phyloP scores from a whole-genome alignment of 2,888 invertebrate species.

The Escarpia spicata region DNA sequence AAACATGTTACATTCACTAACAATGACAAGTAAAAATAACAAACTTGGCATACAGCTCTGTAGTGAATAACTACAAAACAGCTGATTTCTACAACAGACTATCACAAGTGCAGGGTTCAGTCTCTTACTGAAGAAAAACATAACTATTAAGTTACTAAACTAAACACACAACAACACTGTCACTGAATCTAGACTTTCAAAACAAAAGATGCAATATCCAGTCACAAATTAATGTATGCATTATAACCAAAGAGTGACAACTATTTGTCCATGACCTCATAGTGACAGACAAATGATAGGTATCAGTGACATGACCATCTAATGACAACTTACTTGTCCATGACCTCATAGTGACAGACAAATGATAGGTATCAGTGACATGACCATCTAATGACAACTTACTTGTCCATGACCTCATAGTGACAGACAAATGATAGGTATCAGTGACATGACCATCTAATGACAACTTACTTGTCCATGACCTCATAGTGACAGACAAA shows the following conservation, averaged over 20 bases:
- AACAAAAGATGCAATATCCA: not conserved
- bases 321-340: constrained; percentile 74
- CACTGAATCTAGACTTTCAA: not conserved
- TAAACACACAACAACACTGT: not conserved
- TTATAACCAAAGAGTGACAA: too few species aligned
- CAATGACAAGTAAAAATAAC: not conserved
- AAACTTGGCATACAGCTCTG: not conserved
- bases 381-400: not conserved
- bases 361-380: constrained; percentile 78
- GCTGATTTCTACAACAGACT: too few species aligned
- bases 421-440: constrained; percentile 89
- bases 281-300: constrained; percentile 92
- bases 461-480: constrained; percentile 76
- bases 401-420: constrained; percentile 92
- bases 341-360: constrained; percentile 93
- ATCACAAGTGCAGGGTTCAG: too few species aligned
- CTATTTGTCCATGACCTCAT: constrained; percentile 89
- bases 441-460: constrained; percentile 59
- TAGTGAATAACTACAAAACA: too few species aligned
- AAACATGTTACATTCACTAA: constrained; percentile 29
- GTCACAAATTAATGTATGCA: too few species aligned
- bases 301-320: constrained; percentile 64
- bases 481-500: constrained; percentile 92
- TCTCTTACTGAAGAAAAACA: not conserved
- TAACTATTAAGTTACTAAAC: not conserved